Conservation (phyloP, 2,113 vertebrate genomes). For the Hystrix cristata region DNA sequence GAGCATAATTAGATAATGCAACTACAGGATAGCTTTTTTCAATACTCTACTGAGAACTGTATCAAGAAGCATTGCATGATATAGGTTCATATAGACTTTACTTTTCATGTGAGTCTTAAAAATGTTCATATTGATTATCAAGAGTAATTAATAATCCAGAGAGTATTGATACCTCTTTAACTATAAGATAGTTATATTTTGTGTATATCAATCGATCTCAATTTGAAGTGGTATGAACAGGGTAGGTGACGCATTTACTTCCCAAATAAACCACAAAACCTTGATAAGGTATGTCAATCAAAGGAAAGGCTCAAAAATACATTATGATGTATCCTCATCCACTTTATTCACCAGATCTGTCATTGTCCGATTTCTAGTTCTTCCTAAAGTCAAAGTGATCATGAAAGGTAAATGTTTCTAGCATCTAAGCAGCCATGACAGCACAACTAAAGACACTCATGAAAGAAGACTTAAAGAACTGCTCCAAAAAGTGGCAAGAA, state of each 20-base stretch:
- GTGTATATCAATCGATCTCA: background rate
- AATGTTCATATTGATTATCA: background rate
- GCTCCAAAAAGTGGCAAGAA: background rate
- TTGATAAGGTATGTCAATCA: background rate
- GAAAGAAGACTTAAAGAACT: background rate
- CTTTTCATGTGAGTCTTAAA: constrained; percentile 50
- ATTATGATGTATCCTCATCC: background rate
- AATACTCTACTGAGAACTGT: background rate
- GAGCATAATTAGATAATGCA: background rate
- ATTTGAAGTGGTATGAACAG: background rate
- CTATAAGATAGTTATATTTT: constrained; percentile 25
- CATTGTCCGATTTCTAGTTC: background rate
- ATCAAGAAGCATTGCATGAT: background rate
- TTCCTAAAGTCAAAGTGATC: background rate
- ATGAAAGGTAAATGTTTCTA: background rate
- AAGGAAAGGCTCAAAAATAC: background rate
- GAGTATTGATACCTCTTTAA: background rate
- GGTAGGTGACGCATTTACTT: background rate
- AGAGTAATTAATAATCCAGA: background rate
- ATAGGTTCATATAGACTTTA: constrained; percentile 22
- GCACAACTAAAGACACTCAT: background rate
- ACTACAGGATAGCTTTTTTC: background rate
- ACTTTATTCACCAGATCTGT: background rate
- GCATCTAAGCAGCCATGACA: background rate
- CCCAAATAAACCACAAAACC: background rate